These are phyloP conservation scores for Leptinotarsa defecta DNA, from an alignment of 1,140 invertebrate genomes.

Conservation along the genomic window DNA sequence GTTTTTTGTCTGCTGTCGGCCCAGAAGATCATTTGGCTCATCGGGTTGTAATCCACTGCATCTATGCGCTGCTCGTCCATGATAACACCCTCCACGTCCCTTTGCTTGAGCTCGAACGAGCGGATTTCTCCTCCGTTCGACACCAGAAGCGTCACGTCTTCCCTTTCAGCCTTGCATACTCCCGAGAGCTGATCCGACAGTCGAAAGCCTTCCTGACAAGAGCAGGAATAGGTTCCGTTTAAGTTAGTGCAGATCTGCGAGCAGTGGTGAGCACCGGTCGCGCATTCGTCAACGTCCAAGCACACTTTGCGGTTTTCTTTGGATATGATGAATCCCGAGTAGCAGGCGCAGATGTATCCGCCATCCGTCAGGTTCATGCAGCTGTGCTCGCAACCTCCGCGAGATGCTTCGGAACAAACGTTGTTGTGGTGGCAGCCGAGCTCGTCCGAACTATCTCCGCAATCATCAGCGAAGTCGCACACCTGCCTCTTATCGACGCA, in stretches of 20 bases:
- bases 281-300: slow-evolving; percentile 90
- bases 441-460: slow-evolving; percentile 87
- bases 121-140: slow-evolving; percentile 87
- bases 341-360: slow-evolving; percentile 89
- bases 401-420: slow-evolving; percentile 70
- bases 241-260: slow-evolving; percentile 90
- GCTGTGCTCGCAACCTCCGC: slow-evolving; percentile 91
- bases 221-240: slow-evolving; percentile 90
- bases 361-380: slow-evolving; percentile 83
- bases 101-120: slow-evolving; percentile 69
- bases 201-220: slow-evolving; percentile 82
- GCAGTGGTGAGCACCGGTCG: slow-evolving; percentile 81
- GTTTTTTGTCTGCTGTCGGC: slow-evolving; percentile 87
- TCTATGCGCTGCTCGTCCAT: slow-evolving; percentile 83
- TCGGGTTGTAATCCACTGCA: slow-evolving; percentile 85
- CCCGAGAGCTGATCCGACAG: slow-evolving; percentile 76
- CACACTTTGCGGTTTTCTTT: slow-evolving; percentile 76
- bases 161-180: slow-evolving; percentile 74
- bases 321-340: slow-evolving; percentile 82
- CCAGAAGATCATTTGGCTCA: slow-evolving; percentile 87
- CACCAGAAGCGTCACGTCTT: slow-evolving; percentile 68
- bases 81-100: slow-evolving; percentile 76
- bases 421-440: slow-evolving; percentile 82
- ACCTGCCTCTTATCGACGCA: slow-evolving; percentile 82
- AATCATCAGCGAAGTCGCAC: slow-evolving; percentile 84